Percentiles rank a stretch among this genome's conserved stretches.
These are phyloP conservation scores for Micronycteris hirsuta DNA, from an alignment of 2,113 vertebrate species.

Conservation along the genomic window DNA sequence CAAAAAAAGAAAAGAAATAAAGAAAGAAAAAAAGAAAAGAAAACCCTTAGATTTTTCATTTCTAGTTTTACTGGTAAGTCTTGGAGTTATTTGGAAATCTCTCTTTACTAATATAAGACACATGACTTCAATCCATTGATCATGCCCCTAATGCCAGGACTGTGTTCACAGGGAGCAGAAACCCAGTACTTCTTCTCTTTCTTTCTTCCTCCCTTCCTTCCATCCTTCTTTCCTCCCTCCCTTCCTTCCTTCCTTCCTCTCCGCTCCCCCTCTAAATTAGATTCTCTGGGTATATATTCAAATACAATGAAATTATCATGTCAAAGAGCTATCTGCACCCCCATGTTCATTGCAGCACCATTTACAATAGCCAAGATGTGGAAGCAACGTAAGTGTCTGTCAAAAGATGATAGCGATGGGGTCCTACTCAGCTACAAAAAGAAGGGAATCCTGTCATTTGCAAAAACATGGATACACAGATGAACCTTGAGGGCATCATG, in stretches of 20 bases:
- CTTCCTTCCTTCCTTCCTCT: neutral
- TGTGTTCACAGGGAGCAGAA: neutral
- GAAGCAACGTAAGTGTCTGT: neutral
- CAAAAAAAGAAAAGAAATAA: neutral
- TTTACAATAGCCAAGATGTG: neutral
- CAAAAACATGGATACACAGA: neutral
- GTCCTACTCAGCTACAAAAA: neutral
- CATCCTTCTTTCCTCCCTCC: rapidly evolving
- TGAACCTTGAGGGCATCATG: neutral
- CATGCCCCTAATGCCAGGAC: neutral
- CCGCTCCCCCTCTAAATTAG: neutral
- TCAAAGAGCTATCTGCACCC: neutral
- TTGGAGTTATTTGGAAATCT: slow-evolving; percentile 19
- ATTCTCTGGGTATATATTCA: neutral
- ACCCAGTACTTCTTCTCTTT: neutral
- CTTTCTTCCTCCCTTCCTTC: rapidly evolving
- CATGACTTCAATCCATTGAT: neutral
- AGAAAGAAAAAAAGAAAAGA: too few species aligned
- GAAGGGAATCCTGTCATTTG: neutral
- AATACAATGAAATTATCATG: neutral
- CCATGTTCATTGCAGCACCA: neutral
- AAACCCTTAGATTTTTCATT: neutral
- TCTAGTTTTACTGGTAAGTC: neutral
- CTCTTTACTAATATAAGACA: neutral
- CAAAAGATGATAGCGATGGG: neutral